Percentiles rank a stretch among this genome's conserved stretches.
These are phyloP conservation scores for Tylochromis polylepis DNA, from an alignment of 2,113 vertebrate species.

Conservation along the genomic window DNA sequence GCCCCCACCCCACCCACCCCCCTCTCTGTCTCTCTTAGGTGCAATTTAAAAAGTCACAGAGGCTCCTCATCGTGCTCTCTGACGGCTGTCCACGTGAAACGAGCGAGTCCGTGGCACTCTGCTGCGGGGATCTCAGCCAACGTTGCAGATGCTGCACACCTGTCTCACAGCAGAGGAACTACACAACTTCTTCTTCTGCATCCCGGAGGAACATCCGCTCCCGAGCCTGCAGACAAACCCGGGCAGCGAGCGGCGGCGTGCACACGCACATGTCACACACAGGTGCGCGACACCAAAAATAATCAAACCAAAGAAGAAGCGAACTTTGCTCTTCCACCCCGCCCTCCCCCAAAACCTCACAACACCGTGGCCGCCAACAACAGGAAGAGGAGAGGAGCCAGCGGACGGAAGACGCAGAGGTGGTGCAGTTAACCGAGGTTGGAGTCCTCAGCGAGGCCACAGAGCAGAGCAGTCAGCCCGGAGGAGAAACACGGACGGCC, in stretches of 20 bases:
- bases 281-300: neutral
- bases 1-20: neutral
- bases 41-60: slow-evolving; percentile 64
- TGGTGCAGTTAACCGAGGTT: slow-evolving; percentile 43
- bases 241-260: neutral
- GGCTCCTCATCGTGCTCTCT: slow-evolving; percentile 56
- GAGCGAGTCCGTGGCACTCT: slow-evolving; percentile 2
- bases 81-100: slow-evolving; percentile 14
- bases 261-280: neutral
- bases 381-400: slow-evolving; percentile 13
- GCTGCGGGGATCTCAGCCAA: slow-evolving; percentile 2
- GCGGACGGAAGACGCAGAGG: slow-evolving; percentile 40
- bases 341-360: neutral
- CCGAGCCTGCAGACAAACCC: neutral
- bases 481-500: neutral
- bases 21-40: slow-evolving; percentile 42
- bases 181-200: slow-evolving; percentile 63
- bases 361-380: slow-evolving; percentile 5
- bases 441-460: slow-evolving; percentile 30
- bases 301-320: neutral
- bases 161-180: slow-evolving; percentile 41
- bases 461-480: neutral
- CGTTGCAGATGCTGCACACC: slow-evolving; percentile 36
- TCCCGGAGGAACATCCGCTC: slow-evolving; percentile 39
- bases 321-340: neutral